Evolutionary conservation across 2,888 invertebrate species (phyloP).

Genomic region (Globia sparganii): DNA sequence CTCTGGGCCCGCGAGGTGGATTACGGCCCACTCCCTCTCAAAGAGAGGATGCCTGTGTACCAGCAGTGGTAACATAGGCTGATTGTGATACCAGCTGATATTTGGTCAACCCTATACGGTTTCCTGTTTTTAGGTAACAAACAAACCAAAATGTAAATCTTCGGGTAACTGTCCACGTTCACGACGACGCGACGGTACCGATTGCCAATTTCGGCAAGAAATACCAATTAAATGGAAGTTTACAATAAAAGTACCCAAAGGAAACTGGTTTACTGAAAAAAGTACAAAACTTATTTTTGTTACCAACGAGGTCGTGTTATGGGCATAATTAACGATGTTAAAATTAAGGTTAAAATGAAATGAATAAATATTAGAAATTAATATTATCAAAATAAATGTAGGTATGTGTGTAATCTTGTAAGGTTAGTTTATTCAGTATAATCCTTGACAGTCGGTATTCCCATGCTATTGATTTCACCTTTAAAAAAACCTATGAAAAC

Average conservation of each 20-base stretch:
- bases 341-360: background rate
- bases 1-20: background rate
- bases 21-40: background rate
- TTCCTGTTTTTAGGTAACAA: constrained; percentile 61
- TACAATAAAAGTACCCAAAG: constrained; percentile 46
- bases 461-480: background rate
- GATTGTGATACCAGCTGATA: background rate
- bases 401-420: background rate
- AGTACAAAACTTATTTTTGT: constrained; percentile 27
- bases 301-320: constrained; percentile 22
- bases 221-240: constrained; percentile 51
- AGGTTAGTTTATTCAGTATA: background rate
- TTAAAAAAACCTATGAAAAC: background rate
- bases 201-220: constrained; percentile 53
- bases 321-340: background rate
- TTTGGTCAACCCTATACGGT: constrained; percentile 57
- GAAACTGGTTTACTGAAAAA: constrained; percentile 49
- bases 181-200: constrained; percentile 52
- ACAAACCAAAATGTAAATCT: constrained; percentile 60
- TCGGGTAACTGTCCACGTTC: constrained; percentile 60
- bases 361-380: too few species aligned
- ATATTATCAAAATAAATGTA: background rate
- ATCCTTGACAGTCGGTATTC: background rate
- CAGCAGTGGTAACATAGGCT: background rate
- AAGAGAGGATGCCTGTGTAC: background rate